phyloP scores from a whole-genome alignment of 2,888 invertebrate species.

The Agrilus biguttatus region DNA sequence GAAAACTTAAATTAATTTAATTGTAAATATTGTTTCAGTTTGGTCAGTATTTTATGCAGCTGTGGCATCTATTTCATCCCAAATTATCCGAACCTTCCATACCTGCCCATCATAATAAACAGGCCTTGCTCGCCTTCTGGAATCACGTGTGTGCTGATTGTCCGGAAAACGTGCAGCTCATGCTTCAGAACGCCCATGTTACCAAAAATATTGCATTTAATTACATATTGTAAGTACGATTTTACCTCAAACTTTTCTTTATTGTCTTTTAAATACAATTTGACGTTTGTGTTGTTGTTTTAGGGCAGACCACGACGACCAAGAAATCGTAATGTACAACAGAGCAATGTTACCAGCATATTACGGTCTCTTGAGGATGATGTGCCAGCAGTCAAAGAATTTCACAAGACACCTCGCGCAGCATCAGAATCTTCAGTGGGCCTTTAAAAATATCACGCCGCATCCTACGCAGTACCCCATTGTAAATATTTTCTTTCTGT shows the following conservation, averaged over 20 bases:
- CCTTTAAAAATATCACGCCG: conserved; percentile 92
- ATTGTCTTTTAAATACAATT: not conserved
- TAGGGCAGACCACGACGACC: conserved; percentile 92
- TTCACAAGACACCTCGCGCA: conserved; percentile 78
- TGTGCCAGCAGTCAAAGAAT: conserved; percentile 74
- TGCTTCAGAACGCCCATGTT: conserved; percentile 74
- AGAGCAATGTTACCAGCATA: conserved; percentile 87
- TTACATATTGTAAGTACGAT: conserved; percentile 71
- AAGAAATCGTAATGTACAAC: conserved; percentile 88
- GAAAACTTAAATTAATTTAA: conserved; percentile 1
- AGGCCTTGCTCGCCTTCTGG: conserved; percentile 85
- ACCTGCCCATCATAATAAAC: conserved; percentile 90
- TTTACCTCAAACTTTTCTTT: no score
- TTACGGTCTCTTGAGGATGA: conserved; percentile 77
- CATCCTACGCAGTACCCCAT: conserved; percentile 85
- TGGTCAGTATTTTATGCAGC: conserved; percentile 77
- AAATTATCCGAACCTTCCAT: conserved; percentile 88
- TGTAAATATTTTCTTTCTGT: conserved; percentile 25
- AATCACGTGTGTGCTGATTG: conserved; percentile 87
- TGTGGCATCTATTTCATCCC: conserved; percentile 92
- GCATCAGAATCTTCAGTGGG: conserved; percentile 94
- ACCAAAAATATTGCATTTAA: conserved; percentile 93
- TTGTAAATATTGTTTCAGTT: conserved; percentile 42
- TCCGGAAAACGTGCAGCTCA: conserved; percentile 80
- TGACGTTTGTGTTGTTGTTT: conserved; percentile 10